Evolutionary conservation across 2,113 vertebrate genomes (phyloP).

Genomic region (Oceanodroma tethys): DNA sequence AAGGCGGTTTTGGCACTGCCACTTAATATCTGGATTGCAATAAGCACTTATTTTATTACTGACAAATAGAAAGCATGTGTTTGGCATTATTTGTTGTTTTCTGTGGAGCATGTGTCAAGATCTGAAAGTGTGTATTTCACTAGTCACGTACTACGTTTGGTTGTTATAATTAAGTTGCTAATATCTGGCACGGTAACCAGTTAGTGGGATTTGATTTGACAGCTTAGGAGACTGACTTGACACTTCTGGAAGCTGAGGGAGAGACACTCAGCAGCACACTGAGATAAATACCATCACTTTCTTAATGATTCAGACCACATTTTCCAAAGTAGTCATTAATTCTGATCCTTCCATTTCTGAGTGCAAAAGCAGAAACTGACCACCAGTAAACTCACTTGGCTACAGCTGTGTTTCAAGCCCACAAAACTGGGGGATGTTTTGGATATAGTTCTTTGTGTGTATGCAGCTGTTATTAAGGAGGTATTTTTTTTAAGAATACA

Average conservation of each 20-base stretch:
- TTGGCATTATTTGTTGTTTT: conserved; percentile 57
- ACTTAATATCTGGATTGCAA: conserved; percentile 22
- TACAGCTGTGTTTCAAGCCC: neutral
- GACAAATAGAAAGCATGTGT: conserved; percentile 50
- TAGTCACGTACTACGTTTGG: neutral
- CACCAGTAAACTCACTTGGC: neutral
- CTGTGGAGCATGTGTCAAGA: conserved; percentile 14
- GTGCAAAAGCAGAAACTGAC: neutral
- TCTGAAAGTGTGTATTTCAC: conserved; percentile 1
- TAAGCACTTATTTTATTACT: conserved; percentile 35
- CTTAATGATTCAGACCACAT: neutral
- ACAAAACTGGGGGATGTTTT: neutral
- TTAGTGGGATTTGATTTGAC: conserved; percentile 1
- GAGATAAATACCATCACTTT: neutral
- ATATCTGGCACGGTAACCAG: neutral
- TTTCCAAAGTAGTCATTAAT: neutral
- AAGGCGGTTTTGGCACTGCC: conserved; percentile 13
- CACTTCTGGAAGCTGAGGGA: neutral
- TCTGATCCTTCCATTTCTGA: neutral
- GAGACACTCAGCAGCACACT: neutral
- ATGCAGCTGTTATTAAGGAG: neutral
- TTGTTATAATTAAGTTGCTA: neutral
- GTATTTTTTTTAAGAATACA: neutral
- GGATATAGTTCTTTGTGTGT: neutral
- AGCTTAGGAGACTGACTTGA: neutral